Conservation (phyloP, 2,888 invertebrate species). For the Plebejus argus region DNA sequence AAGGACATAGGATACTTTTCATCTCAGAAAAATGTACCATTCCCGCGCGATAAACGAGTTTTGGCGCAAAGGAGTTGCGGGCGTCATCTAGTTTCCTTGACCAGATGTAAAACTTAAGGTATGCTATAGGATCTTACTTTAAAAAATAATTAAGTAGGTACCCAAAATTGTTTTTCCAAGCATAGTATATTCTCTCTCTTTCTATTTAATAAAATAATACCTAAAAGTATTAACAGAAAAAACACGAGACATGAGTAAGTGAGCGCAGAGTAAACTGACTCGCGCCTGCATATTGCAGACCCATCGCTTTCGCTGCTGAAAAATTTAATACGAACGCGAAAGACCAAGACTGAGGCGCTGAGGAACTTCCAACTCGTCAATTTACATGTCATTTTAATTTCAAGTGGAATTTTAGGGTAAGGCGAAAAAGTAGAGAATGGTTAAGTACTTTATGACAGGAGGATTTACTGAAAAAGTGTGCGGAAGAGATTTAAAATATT, state of each 20-base stretch:
- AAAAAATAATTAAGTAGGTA: too few species aligned
- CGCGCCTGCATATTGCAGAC: slow-evolving; percentile 41
- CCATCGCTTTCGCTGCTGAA: slow-evolving; percentile 22
- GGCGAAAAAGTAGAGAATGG: not conserved
- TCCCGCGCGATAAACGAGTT: too few species aligned
- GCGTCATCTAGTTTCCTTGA: too few species aligned
- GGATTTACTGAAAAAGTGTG: not conserved
- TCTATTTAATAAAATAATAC: too few species aligned
- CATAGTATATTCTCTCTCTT: too few species aligned
- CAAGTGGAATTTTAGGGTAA: not conserved
- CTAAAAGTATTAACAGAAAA: not conserved
- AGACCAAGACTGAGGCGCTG: not conserved
- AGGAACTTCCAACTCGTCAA: not conserved
- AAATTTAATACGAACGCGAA: slow-evolving; percentile 30
- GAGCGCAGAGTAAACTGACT: not conserved
- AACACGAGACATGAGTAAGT: not conserved
- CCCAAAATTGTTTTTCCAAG: too few species aligned
- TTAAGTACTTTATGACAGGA: not conserved
- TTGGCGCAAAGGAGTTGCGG: too few species aligned
- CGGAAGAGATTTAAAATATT: not conserved
- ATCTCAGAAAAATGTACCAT: too few species aligned
- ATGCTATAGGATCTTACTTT: too few species aligned
- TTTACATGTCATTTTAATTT: slow-evolving; percentile 2
- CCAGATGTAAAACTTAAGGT: too few species aligned
- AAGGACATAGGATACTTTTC: too few species aligned